phyloP scores from a whole-genome alignment of 2,113 vertebrate species.

The Sterna hirundo region DNA sequence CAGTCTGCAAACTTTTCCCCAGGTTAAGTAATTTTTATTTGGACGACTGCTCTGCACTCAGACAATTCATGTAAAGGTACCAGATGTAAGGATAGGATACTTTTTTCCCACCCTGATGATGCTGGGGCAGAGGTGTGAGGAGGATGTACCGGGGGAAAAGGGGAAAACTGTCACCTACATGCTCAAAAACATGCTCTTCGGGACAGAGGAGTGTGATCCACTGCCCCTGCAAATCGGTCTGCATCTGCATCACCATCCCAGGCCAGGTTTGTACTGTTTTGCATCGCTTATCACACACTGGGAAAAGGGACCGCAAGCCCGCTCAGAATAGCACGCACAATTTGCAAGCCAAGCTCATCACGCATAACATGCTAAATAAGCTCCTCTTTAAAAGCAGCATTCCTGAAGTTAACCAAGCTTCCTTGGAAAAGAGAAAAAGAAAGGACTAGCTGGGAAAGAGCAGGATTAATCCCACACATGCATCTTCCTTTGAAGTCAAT shows the following conservation, averaged over 20 bases:
- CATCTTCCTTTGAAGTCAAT: conserved; percentile 35
- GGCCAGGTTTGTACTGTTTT: neutral
- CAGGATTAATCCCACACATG: conserved; percentile 32
- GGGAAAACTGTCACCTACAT: neutral
- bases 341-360: neutral
- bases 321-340: neutral
- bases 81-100: neutral
- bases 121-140: neutral
- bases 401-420: conserved; percentile 20
- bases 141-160: neutral
- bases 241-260: neutral
- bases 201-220: neutral
- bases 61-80: neutral
- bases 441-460: neutral
- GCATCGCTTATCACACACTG: neutral
- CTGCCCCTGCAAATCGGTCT: neutral
- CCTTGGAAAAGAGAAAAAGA: neutral
- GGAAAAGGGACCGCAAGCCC: neutral
- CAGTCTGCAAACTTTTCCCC: neutral
- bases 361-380: neutral
- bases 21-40: neutral
- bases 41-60: neutral
- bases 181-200: neutral
- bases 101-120: neutral
- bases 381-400: neutral